Base-by-base conservation (phyloP, 2,888 invertebrate genomes). In the Dendrolimus pini region DNA sequence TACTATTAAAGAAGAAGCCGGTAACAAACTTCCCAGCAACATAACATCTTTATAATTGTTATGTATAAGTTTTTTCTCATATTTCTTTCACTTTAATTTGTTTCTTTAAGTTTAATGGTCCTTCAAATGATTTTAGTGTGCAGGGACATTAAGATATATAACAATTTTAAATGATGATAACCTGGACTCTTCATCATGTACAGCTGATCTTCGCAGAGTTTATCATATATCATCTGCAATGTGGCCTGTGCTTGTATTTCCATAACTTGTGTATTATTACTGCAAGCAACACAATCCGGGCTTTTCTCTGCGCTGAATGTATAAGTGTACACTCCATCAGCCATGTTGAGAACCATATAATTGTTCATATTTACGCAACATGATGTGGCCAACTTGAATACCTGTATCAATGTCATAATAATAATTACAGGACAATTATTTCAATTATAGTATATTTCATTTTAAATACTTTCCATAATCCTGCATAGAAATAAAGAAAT, bases 301-400 rank as follows among this genome's bases (percentile, higher is more conserved):
- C 96, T 96, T 71, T 93, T 95, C 77, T 98, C 98, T 0, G 98
- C 97, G 80, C 96, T 95, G 78, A 98, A 99, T 0, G 98, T 97
- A 77, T 98, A 98, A 0, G 98, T 96, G 77, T 99, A 99, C 52
- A 99, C 96, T 0, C 99, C 99, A 74, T 98, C 98, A 0, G 96
- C 92, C 90, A 99, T 97, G 77, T 98, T 99, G 74, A 99, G 95
- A 60, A 99, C 97, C 94, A 99, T 94, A 77, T 99, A 99, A 86
- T 99, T 99, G 78, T 97, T 96, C 85, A 99, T 93, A 52, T 95
- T 95, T 1, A 94, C 93, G 66, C 96, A 96, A 74, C 98, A 98
- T 67, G 96, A 98, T 42, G 98, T 97, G 0, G 98, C 98, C 60
- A 99, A 81, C 91, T 99, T 99, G 73, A 99, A 98, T 2, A 97